A percentile compares a stretch with the other conserved stretches of the same genome.
These are phyloP conservation scores for Nephila pilipes DNA, from an alignment of 1,140 invertebrate genomes.

Conservation along the genomic window DNA sequence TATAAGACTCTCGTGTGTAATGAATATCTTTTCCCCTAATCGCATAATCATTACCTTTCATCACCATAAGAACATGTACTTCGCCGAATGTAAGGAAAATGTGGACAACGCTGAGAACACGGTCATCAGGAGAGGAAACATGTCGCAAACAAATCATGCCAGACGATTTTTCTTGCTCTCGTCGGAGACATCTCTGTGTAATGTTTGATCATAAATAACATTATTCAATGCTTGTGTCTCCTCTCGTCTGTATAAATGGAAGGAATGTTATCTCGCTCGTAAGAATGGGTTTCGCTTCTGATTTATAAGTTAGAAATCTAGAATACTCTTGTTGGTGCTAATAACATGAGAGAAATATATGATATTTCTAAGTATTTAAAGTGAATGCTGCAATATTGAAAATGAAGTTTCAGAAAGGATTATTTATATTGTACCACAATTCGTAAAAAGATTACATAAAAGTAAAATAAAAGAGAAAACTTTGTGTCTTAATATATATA, in stretches of 20 bases:
- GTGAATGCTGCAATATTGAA: no score
- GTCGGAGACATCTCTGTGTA: not conserved
- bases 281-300: no score
- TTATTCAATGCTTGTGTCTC: not conserved
- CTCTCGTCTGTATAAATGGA: not conserved
- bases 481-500: no score
- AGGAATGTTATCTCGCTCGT: not conserved
- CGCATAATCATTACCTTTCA: not conserved
- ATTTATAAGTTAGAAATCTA: no score
- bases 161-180: not conserved
- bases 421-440: no score
- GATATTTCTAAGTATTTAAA: no score
- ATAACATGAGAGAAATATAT: no score
- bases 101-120: not conserved
- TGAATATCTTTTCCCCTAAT: not conserved
- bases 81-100: not conserved
- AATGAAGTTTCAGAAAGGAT: no score
- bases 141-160: slow-evolving; percentile 14
- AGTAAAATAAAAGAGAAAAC: no score
- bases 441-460: no score
- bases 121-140: not conserved
- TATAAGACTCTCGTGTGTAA: not conserved
- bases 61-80: not conserved
- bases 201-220: not conserved
- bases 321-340: no score